Percentiles rank a stretch among this genome's conserved stretches.
Conservation (phyloP, 2,888 invertebrate genomes). For the Sussaba pulchella region DNA sequence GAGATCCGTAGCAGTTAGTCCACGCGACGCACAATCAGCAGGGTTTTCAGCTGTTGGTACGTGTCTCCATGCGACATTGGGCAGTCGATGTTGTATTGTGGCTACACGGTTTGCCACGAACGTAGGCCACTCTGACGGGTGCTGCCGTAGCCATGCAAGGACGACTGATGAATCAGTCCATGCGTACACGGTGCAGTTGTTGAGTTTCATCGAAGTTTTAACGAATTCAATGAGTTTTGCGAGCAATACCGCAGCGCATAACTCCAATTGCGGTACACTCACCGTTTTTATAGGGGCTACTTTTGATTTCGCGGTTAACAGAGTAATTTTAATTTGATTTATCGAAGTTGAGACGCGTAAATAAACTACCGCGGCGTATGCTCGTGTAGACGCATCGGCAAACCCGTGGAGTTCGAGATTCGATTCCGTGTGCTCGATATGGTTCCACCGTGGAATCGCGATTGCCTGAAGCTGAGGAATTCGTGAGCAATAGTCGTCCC, state of each 20-base stretch:
- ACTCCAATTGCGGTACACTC: slow-evolving; percentile 59
- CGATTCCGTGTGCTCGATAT: background rate
- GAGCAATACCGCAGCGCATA: slow-evolving; percentile 59
- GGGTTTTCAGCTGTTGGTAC: slow-evolving; percentile 73
- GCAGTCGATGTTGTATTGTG: slow-evolving; percentile 71
- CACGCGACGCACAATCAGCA: slow-evolving; percentile 75
- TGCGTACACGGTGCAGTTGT: background rate
- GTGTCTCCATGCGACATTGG: slow-evolving; percentile 70
- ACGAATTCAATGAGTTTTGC: slow-evolving; percentile 39
- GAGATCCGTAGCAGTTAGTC: slow-evolving; percentile 65
- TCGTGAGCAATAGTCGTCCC: background rate
- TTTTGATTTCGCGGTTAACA: slow-evolving; percentile 62
- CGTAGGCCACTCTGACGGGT: slow-evolving; percentile 62
- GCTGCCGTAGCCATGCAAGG: slow-evolving; percentile 68
- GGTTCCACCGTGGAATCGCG: background rate
- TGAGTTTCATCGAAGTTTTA: background rate
- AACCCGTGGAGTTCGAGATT: too few species aligned
- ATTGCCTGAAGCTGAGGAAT: background rate
- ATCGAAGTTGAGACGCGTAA: too few species aligned
- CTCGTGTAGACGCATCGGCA: too few species aligned
- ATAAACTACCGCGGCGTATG: too few species aligned
- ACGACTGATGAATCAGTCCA: slow-evolving; percentile 71
- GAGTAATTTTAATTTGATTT: background rate
- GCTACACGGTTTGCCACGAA: slow-evolving; percentile 75
- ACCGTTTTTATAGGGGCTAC: slow-evolving; percentile 50